A percentile compares a stretch with the other conserved stretches of the same genome.
These are phyloP conservation scores for Solenodon paradoxus DNA, from an alignment of 2,113 vertebrate species.

Conservation along the genomic window DNA sequence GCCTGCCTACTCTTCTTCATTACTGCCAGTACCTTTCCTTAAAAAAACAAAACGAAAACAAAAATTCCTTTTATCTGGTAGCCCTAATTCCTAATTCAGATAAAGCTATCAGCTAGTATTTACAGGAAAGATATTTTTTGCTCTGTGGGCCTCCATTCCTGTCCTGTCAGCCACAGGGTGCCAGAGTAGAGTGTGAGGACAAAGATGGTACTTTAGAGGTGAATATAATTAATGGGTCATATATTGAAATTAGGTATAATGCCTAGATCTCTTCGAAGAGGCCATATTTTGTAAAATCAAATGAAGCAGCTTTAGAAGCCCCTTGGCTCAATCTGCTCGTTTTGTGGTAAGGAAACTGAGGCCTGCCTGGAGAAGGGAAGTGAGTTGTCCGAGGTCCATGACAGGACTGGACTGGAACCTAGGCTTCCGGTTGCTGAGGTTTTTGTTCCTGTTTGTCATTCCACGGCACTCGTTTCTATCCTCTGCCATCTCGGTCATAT, in stretches of 20 bases:
- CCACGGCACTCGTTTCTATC: not conserved
- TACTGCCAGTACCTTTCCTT: too few relatives aligned
- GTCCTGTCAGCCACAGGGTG: not conserved
- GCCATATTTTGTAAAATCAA: not conserved
- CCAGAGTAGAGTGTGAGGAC: not conserved
- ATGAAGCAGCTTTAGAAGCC: not conserved
- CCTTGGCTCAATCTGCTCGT: not conserved
- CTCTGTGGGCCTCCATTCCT: not conserved
- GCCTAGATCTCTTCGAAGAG: not conserved
- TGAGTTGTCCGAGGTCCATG: not conserved
- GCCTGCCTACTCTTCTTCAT: too few relatives aligned
- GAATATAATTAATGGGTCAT: not conserved
- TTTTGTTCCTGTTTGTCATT: not conserved
- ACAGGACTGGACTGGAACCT: not conserved
- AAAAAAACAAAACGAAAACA: too few relatives aligned
- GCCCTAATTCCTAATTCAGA: not conserved
- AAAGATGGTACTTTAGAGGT: not conserved
- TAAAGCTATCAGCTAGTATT: not conserved
- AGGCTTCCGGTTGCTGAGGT: not conserved
- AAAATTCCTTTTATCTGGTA: not conserved
- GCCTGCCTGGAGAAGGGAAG: not conserved
- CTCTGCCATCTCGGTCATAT: not conserved
- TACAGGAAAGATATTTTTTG: not conserved
- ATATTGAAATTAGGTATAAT: not conserved
- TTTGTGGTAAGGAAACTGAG: not conserved